phyloP scores from a whole-genome alignment of 2,113 vertebrate genomes.

The Mionectes macconnelli region DNA sequence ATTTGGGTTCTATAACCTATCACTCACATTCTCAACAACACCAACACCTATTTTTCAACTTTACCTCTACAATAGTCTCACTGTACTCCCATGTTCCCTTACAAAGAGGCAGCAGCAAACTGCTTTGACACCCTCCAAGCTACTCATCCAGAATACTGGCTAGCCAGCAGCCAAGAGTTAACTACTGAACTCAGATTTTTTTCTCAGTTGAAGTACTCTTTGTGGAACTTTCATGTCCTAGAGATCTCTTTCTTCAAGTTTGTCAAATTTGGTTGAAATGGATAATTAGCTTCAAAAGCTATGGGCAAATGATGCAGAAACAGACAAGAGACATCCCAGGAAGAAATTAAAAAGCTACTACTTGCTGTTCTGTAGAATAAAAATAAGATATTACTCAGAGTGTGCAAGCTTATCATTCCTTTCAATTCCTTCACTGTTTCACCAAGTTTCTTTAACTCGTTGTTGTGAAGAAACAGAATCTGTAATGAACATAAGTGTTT shows the following conservation, averaged over 20 bases:
- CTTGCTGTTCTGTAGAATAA: background rate
- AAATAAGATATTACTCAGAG: constrained; percentile 70
- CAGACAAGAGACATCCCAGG: background rate
- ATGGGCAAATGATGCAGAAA: background rate
- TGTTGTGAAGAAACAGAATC: constrained; percentile 77
- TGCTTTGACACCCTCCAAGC: background rate
- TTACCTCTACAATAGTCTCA: background rate
- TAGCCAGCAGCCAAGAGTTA: constrained; percentile 3
- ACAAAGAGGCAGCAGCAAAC: background rate
- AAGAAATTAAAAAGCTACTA: background rate
- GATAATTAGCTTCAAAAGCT: background rate
- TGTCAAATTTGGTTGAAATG: background rate
- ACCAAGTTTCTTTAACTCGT: constrained; percentile 70
- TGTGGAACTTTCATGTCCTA: background rate
- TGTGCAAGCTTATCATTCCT: constrained; percentile 72
- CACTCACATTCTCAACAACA: background rate
- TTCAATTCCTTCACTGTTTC: constrained; percentile 75
- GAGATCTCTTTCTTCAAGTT: background rate
- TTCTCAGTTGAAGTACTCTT: background rate
- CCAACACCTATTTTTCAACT: background rate
- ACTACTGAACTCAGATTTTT: background rate
- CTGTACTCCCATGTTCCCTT: background rate
- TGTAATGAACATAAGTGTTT: constrained; percentile 64
- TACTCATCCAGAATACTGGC: background rate
- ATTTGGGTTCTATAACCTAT: background rate